phyloP scores from a whole-genome alignment of 2,797 vertebrate species.

The Falco cherrug region DNA sequence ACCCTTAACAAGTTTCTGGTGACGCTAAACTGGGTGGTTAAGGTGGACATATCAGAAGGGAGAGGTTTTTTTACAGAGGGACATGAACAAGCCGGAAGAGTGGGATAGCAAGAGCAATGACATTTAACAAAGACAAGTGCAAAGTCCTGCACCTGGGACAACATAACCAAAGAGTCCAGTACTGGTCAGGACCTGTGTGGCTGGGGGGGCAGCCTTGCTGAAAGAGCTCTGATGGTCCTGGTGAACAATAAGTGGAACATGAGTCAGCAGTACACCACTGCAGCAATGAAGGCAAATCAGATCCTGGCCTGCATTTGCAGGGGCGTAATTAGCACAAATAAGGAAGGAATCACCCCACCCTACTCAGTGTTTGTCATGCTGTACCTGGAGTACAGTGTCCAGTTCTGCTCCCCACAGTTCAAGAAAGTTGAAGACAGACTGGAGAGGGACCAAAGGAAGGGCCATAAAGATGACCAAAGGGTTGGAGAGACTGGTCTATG shows the following conservation, averaged over 20 bases:
- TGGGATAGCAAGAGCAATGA: not conserved
- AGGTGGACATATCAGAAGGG: not conserved
- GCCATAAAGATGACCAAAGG: not conserved
- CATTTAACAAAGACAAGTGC: not conserved
- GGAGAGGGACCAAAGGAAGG: accelerated
- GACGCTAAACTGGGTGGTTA: not conserved
- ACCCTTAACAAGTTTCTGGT: not conserved
- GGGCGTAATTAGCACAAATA: not conserved
- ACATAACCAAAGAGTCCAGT: not conserved
- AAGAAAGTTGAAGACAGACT: not conserved
- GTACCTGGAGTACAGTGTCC: not conserved
- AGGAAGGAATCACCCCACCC: not conserved
- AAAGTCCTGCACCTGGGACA: not conserved
- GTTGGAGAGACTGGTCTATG: not conserved
- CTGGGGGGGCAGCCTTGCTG: not conserved
- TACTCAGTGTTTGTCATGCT: not conserved
- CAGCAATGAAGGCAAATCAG: not conserved
- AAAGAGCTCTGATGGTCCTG: not conserved
- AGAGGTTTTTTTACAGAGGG: not conserved
- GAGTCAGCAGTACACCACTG: not conserved
- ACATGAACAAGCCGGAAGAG: not conserved
- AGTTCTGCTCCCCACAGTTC: not conserved
- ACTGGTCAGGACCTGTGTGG: too few species aligned
- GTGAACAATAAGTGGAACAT: not conserved
- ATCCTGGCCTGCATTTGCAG: not conserved